Evolutionary conservation across 2,888 invertebrate species (phyloP).

Genomic region (Parelbella ahira): DNA sequence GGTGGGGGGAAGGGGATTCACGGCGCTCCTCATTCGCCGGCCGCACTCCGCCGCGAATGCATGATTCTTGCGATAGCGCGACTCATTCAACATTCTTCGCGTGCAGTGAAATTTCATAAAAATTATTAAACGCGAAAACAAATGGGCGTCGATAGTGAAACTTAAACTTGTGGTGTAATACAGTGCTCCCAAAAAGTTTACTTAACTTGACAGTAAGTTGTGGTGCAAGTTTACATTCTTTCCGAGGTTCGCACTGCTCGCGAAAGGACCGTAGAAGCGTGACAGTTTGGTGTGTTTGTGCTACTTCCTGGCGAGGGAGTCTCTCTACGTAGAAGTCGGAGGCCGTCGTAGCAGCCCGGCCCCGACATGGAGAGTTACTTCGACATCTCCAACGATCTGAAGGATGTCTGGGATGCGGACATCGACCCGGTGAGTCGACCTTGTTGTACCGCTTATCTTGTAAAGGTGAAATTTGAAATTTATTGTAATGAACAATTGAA

Average conservation of each 20-base stretch:
- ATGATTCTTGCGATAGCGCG: slow-evolving; percentile 34
- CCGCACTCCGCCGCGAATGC: slow-evolving; percentile 50
- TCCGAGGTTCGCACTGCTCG: slow-evolving; percentile 52
- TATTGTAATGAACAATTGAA: too few species aligned
- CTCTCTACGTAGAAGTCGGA: slow-evolving; percentile 56
- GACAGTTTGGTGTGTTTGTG: slow-evolving; percentile 67
- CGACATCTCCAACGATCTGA: slow-evolving; percentile 87
- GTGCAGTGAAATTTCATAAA: slow-evolving; percentile 69
- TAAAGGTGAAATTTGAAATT: slow-evolving; percentile 31
- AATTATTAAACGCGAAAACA: slow-evolving; percentile 62
- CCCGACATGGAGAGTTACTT: slow-evolving; percentile 86
- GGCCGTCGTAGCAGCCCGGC: slow-evolving; percentile 58
- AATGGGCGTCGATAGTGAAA: slow-evolving; percentile 73
- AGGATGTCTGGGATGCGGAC: slow-evolving; percentile 91
- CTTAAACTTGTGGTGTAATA: slow-evolving; percentile 65
- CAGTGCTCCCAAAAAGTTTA: slow-evolving; percentile 55
- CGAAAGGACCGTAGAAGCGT: slow-evolving; percentile 53
- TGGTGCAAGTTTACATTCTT: slow-evolving; percentile 43
- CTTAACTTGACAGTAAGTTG: slow-evolving; percentile 43
- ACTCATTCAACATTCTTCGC: slow-evolving; percentile 53
- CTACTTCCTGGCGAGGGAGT: slow-evolving; percentile 48
- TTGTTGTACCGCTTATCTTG: slow-evolving; percentile 63
- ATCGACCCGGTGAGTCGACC: slow-evolving; percentile 88
- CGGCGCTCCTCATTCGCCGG: slow-evolving; percentile 64
- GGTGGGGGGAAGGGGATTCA: slow-evolving; percentile 38